These are phyloP conservation scores for Sebastes alutus DNA, from an alignment of 2,797 vertebrate genomes.

Conservation along the genomic window DNA sequence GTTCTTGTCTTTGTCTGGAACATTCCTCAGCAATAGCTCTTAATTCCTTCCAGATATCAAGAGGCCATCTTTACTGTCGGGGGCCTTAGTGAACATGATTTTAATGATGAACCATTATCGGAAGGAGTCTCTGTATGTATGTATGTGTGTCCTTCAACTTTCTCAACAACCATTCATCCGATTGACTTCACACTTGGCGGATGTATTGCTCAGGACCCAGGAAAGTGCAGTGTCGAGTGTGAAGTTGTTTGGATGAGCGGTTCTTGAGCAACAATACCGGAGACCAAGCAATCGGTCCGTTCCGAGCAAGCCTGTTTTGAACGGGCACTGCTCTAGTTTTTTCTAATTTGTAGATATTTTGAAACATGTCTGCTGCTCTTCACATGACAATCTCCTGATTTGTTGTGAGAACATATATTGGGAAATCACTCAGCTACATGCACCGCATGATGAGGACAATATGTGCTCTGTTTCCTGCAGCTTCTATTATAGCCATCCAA, in stretches of 20 bases:
- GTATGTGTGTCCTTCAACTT: neutral
- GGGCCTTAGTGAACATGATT: neutral
- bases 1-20: neutral
- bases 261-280: neutral
- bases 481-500: constrained; percentile 8
- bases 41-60: constrained; percentile 15
- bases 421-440: constrained; percentile 7
- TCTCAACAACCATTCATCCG: neutral
- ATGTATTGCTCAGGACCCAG: neutral
- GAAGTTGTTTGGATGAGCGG: neutral
- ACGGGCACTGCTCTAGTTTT: neutral
- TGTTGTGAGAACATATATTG: constrained; percentile 16
- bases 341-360: neutral
- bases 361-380: neutral
- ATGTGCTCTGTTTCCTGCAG: constrained; percentile 8
- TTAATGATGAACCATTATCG: neutral
- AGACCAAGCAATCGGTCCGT: neutral
- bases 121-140: neutral
- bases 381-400: constrained; percentile 29
- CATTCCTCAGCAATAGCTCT: neutral
- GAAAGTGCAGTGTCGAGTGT: neutral
- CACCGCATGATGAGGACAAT: constrained; percentile 38
- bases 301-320: neutral
- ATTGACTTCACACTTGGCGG: neutral
- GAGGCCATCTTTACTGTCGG: neutral